These are phyloP conservation scores for Drosophila aldrichi DNA, from an alignment of 2,888 invertebrate species.

Conservation along the genomic window DNA sequence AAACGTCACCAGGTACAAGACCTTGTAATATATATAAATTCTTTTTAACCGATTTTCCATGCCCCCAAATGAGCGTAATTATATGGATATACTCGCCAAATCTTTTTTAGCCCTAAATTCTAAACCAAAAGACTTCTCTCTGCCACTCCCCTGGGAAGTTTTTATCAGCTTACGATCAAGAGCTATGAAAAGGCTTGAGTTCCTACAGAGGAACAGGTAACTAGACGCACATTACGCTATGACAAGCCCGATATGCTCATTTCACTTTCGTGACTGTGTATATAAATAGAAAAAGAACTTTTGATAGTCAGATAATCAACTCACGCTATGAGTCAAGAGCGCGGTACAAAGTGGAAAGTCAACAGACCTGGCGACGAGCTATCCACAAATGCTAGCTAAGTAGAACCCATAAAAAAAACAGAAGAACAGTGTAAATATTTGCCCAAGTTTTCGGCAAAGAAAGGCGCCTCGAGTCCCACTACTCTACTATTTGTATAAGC, in stretches of 20 bases:
- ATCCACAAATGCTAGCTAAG: neutral
- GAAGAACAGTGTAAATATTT: neutral
- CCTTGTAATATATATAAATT: no score
- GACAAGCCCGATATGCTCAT: neutral
- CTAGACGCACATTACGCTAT: neutral
- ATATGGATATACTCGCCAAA: no score
- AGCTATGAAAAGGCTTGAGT: no score
- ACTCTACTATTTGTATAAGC: conserved; percentile 10
- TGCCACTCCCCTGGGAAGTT: no score
- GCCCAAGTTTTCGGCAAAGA: neutral
- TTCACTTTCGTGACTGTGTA: neutral
- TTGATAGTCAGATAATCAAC: neutral
- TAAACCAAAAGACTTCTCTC: no score
- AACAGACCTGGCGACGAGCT: neutral
- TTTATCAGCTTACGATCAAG: no score
- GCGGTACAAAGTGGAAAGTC: conserved; percentile 5
- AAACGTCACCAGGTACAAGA: no score
- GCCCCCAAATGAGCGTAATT: no score
- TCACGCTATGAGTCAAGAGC: conserved; percentile 7
- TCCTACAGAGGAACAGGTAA: neutral
- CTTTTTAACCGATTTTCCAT: no score
- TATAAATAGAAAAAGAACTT: neutral
- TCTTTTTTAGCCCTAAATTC: no score
- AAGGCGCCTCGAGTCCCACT: neutral
- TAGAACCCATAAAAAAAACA: neutral